Base-by-base conservation (phyloP, 1,140 invertebrate species). In the Achroia grisella region DNA sequence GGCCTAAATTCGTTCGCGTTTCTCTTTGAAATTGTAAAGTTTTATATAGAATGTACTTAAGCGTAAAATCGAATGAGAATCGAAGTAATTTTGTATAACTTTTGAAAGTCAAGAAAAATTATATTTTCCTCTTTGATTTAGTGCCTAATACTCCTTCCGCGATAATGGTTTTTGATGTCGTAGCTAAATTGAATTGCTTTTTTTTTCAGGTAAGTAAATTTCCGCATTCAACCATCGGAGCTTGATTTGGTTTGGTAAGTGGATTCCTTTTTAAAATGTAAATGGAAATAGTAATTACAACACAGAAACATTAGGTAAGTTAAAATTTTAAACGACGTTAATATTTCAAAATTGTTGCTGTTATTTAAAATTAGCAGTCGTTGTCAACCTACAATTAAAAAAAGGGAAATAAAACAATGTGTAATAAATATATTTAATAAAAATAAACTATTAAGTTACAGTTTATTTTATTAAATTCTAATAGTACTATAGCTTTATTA, bases 121-220 rank as follows among this genome's bases (percentile, higher is more conserved):
- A 34, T 40, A 12, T 10, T 32, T 29, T 35, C 12, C 6, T 44
- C 12, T 40, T 42, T 52, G 13, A 9, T 34, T 17, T 5, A 29
- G n/a, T 43, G 13, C 9, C 27, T 32, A 23, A 12, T 33, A 44
- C 14, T 41, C 12, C 31, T 39, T 37, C 12, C 11, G 17, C 6
- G 6, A 6, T 32, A 29, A 37, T 17, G 35, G 23, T 44, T 34
- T 35, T 15, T 37, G 33, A 29, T 11, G 11, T 44, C n/a, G 23
- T 37, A 27, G 42, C 10, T 48, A 36, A 41, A 40, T 30, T 40
- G 9, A 28, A 39, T 29, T 37, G 13, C 6, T 27, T 57, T 46
- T 45, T 40, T 51, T 57, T 62, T 39, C 55, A 62, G 55, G 55
- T 62, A 52, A 55, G 48, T 44, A n/a, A 35, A 48, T 42, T 43